Evolutionary conservation across 2,888 invertebrate genomes (phyloP).

Genomic region (Tillus elongatus): DNA sequence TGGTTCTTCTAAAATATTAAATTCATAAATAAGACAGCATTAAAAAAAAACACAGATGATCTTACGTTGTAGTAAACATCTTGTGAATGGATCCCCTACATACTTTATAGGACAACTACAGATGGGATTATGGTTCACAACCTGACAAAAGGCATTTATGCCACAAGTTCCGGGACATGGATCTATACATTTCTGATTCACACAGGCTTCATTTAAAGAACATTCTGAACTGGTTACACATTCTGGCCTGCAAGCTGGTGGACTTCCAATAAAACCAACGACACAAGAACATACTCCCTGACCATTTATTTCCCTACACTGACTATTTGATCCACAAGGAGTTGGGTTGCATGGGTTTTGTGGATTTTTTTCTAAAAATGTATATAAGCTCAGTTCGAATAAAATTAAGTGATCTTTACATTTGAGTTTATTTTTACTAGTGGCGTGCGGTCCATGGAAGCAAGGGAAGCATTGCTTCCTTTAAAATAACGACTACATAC

Average conservation of each 20-base stretch:
- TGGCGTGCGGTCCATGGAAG: too few relatives aligned
- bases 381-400: too few relatives aligned
- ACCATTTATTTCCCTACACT: constrained; percentile 56
- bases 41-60: constrained; percentile 6
- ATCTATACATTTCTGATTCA: constrained; percentile 64
- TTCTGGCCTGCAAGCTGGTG: constrained; percentile 64
- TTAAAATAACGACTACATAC: too few relatives aligned
- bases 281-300: constrained; percentile 62
- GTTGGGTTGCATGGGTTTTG: constrained; percentile 55
- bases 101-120: constrained; percentile 57
- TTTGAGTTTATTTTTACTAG: too few relatives aligned
- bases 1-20: constrained; percentile 23
- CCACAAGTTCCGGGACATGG: constrained; percentile 73
- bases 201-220: constrained; percentile 56
- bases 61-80: constrained; percentile 43
- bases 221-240: constrained; percentile 65
- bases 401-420: too few relatives aligned
- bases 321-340: constrained; percentile 54
- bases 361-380: constrained; percentile 40
- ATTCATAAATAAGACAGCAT: neutral
- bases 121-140: constrained; percentile 65
- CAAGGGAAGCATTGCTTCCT: too few relatives aligned
- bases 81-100: constrained; percentile 60
- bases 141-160: constrained; percentile 58
- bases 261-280: constrained; percentile 56